Conservation (phyloP, 2,797 vertebrate genomes). For the Coranthus polyacanthus region DNA sequence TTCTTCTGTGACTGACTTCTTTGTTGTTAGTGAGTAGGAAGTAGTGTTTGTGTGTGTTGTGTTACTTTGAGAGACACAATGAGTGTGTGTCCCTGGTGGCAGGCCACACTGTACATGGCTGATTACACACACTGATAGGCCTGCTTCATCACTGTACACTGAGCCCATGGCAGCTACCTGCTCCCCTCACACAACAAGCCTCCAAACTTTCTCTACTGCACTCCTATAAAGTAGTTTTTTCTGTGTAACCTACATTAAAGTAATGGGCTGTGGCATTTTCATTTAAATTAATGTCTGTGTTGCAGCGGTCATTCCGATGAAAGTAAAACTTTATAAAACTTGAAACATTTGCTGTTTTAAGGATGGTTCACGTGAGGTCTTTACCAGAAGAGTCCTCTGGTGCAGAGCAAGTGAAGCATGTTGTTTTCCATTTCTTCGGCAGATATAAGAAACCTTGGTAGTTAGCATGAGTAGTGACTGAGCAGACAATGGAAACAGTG, state of each 20-base stretch:
- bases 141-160: slow-evolving; percentile 53
- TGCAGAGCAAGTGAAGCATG: slow-evolving; percentile 33
- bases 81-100: slow-evolving; percentile 45
- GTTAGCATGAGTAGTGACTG: slow-evolving; percentile 48
- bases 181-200: slow-evolving; percentile 5
- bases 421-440: background rate
- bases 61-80: slow-evolving; percentile 27
- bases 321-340: slow-evolving; percentile 55
- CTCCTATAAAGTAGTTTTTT: slow-evolving; percentile 20
- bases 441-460: slow-evolving; percentile 36
- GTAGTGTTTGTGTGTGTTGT: slow-evolving; percentile 20
- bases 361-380: slow-evolving; percentile 28
- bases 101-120: slow-evolving; percentile 56
- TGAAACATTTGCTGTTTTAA: slow-evolving; percentile 44
- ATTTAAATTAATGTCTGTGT: slow-evolving; percentile 57
- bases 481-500: slow-evolving; percentile 53
- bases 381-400: slow-evolving; percentile 24
- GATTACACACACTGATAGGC: slow-evolving; percentile 71
- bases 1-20: background rate
- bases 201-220: slow-evolving; percentile 9
- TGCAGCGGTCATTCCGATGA: slow-evolving; percentile 34
- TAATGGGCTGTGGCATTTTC: slow-evolving; percentile 60
- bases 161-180: slow-evolving; percentile 45
- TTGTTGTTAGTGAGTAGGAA: background rate
- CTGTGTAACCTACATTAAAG: slow-evolving; percentile 45